Evolutionary conservation across 1,140 invertebrate species (phyloP), one percentile per base, ranked within the genome.

Genomic region (Brachionus sp.): DNA sequence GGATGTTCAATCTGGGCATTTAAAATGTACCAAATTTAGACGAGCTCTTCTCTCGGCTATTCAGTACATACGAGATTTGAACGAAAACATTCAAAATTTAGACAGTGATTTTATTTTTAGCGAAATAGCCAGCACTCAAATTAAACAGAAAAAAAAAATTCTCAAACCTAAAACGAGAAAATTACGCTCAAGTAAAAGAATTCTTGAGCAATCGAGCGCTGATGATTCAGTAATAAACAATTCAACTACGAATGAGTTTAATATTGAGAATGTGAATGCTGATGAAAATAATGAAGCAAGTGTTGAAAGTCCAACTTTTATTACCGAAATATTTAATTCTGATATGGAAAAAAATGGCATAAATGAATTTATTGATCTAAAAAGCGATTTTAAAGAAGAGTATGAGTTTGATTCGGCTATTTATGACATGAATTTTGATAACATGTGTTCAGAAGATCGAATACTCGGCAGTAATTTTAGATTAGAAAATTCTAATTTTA

Each of bases 1-100:
- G n/a, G 80, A 83, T 53, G 80, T 83, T 29, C 80, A 83, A 53
- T 83, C 80, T 3, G 80, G 80, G 5, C 80, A 70, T n/a, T 50
- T 83, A 33, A 83, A 83, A 35, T 83, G 80, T 37, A 83, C 80
- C 7, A 83, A 83, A 50, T 83, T 83, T 57, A 39, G 80, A 19
- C 62, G 80, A 42, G 80, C 80, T 9, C 35, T 83, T 16, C 44
- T 83, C 29, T 68, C 62, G 0, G 80, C 80, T 12, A 83, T 83
- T 29, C 80, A 83, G 23, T 83, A 83, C 19, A 83, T 83, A 10
- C 35, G 37, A 12, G 57, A 53, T 62, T 25, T 62, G 19, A 80
- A 80, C 10, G 77, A 80, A 13, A 80, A 10, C 12, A 46, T 75
- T 7, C 50, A 57, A 46, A 75, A 44, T 42, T 46, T 44, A 5